Percentiles rank a stretch among this genome's conserved stretches.
Conservation (phyloP, 2,113 vertebrate species). For the Cololabis saira region DNA sequence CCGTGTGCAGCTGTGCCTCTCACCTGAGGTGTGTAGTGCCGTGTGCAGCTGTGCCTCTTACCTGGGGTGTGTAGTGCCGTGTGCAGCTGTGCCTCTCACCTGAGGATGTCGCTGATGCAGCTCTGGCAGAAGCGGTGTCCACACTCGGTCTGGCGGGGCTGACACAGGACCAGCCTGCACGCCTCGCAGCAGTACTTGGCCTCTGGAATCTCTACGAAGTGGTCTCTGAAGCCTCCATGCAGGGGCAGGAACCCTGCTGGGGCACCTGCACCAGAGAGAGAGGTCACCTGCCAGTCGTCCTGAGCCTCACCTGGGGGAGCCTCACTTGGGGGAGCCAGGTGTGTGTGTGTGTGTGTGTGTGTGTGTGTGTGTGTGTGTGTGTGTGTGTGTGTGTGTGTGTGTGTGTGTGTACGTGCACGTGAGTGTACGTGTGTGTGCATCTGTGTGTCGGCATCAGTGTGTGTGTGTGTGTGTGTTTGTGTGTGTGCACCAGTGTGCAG, state of each 20-base stretch:
- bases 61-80: slow-evolving; percentile 78
- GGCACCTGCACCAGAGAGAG: slow-evolving; percentile 21
- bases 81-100: slow-evolving; percentile 49
- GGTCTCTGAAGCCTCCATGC: slow-evolving; percentile 93
- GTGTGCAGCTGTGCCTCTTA: slow-evolving; percentile 24
- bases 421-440: too few relatives aligned
- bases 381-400: too few relatives aligned
- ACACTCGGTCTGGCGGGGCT: slow-evolving; percentile 94
- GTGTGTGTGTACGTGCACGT: too few relatives aligned
- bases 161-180: slow-evolving; percentile 92
- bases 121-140: slow-evolving; percentile 96
- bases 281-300: neutral
- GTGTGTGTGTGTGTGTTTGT: too few relatives aligned
- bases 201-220: slow-evolving; percentile 90
- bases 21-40: slow-evolving; percentile 81
- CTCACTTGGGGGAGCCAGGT: too few relatives aligned
- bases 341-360: too few relatives aligned
- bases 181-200: slow-evolving; percentile 96
- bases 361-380: too few relatives aligned
- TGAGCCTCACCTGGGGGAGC: neutral
- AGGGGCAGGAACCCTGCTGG: slow-evolving; percentile 80
- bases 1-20: neutral
- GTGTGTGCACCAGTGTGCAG: too few relatives aligned
- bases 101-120: slow-evolving; percentile 87
- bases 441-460: too few relatives aligned